phyloP scores from a whole-genome alignment of 2,888 invertebrate genomes.

The Acanthosepion lycidas region DNA sequence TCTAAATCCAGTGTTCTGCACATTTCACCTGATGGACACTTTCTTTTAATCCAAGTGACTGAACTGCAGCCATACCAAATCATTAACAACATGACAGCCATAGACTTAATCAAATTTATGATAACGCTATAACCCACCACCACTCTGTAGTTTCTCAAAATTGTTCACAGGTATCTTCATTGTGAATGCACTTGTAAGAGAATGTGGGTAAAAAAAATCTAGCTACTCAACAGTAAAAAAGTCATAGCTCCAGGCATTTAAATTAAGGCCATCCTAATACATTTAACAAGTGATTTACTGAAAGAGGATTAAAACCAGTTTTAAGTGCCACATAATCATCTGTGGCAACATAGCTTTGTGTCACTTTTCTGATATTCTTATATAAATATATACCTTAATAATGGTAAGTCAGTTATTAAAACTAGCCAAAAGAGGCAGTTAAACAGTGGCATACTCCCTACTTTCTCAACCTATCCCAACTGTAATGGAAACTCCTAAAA shows the following conservation, averaged over 20 bases:
- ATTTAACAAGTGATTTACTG: not conserved
- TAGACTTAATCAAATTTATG: not conserved
- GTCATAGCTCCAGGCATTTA: not conserved
- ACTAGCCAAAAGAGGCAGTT: not conserved
- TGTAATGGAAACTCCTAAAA: too few relatives aligned
- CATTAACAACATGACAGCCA: not conserved
- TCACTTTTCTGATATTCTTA: not conserved
- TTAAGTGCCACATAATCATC: not conserved
- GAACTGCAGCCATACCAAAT: not conserved
- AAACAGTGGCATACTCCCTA: not conserved
- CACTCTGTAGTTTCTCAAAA: too few relatives aligned
- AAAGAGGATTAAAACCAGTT: not conserved
- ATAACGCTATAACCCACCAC: not conserved
- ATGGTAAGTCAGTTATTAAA: too few relatives aligned
- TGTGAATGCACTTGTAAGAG: not conserved
- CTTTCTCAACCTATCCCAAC: not conserved
- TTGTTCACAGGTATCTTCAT: not conserved
- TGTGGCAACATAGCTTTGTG: not conserved
- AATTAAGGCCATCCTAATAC: conserved; percentile 4
- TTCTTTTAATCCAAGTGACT: not conserved
- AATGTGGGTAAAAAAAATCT: not conserved
- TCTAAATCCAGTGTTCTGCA: not conserved
- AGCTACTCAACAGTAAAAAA: not conserved
- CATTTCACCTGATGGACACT: not conserved
- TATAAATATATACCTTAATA: too few relatives aligned